Evolutionary conservation across 2,113 vertebrate species (phyloP).

Genomic region (Pygoscelis adeliae): DNA sequence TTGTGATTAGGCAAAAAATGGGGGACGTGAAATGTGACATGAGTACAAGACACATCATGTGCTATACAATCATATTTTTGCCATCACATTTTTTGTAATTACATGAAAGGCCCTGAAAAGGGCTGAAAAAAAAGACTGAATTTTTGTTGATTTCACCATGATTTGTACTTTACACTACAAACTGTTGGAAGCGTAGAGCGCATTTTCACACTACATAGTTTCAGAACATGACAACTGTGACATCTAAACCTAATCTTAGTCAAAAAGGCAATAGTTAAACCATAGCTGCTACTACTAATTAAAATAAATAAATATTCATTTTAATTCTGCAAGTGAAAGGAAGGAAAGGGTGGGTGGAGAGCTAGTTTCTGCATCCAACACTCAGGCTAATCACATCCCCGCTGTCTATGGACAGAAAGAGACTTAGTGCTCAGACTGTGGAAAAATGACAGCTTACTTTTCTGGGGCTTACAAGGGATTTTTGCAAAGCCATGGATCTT

Average conservation of each 20-base stretch:
- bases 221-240: neutral
- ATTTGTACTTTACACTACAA: neutral
- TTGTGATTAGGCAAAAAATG: neutral
- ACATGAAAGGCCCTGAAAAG: neutral
- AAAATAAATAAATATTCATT: neutral
- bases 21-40: neutral
- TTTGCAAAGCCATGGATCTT: neutral
- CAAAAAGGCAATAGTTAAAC: neutral
- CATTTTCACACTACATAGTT: neutral
- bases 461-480: neutral
- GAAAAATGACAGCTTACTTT: neutral
- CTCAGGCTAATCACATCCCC: neutral
- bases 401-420: neutral
- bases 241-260: neutral
- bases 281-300: neutral
- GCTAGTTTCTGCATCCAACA: neutral
- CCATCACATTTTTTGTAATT: neutral
- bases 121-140: no score
- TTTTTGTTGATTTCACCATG: no score
- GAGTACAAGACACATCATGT: neutral
- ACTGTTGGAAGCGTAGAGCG: neutral
- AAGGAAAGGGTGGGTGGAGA: neutral
- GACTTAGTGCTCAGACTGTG: neutral
- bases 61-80: neutral
- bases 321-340: neutral